Evolutionary conservation across 2,888 invertebrate genomes (phyloP), one percentile per base, ranked within the genome.

Genomic region (Cryptus armator): DNA sequence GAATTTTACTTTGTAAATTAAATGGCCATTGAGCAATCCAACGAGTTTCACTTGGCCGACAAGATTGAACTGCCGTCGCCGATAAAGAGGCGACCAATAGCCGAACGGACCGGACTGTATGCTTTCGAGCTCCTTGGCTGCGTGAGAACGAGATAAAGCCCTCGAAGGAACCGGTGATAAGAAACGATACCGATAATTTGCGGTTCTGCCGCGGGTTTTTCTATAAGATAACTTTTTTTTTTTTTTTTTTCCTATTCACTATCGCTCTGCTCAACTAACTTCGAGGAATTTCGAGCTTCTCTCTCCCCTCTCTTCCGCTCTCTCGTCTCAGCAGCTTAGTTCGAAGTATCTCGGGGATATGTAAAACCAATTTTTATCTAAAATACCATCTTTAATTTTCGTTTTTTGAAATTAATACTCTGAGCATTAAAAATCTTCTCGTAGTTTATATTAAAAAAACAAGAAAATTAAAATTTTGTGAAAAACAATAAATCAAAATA

Each of bases 101-200:
- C 12, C 12, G 56, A 14, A 43, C 37, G 5, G 14, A 10, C 29
- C 37, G 5, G 7, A 10, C 29, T 43, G 46, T 51, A 44, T 7
- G 51, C 75, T 67, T 14, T 48, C 43, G 37, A 16, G 3, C 14
- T 16, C 37, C 14, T 24, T 9, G 53, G 24, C 29, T 29, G 68
- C 83, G 83, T 83, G 78, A 74, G 83, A 83, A 79, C 51, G 83
- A 68, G 78, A 83, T 75, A 83, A 79, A 59, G 24, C 43, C 7
- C 56, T 32, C 68, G 44, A 62, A 74, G 51, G 29, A 46, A 51
- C 32, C 29, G 32, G 19, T 29, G 78, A 83, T 83, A 79, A 83
- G 62, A 48, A 83, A 74, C 78, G 68, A 67, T 44, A 53, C 59
- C 72, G 74, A 83, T 74, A 64, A 62, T 77, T 74, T 62, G 74